phyloP scores from a whole-genome alignment of 2,797 vertebrate genomes.

The Triplophysa bombifrons region DNA sequence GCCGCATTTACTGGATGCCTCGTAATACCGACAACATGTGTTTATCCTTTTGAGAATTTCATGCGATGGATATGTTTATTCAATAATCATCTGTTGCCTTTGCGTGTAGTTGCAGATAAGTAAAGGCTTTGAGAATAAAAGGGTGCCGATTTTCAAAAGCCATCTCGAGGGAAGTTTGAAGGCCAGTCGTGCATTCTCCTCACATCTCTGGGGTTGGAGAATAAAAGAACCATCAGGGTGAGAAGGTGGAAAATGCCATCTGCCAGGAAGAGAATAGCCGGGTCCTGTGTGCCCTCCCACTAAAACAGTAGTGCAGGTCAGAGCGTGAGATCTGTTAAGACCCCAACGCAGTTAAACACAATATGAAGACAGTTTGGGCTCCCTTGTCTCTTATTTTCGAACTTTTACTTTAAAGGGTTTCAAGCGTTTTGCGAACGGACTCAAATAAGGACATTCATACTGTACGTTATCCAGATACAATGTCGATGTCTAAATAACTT shows the following conservation, averaged over 20 bases:
- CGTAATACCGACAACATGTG: slow-evolving; percentile 34
- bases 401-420: background rate
- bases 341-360: background rate
- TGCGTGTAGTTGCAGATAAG: slow-evolving; percentile 63
- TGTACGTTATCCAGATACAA: background rate
- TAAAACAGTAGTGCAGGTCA: slow-evolving; percentile 12
- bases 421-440: too few species aligned
- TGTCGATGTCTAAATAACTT: background rate
- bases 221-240: slow-evolving; percentile 52
- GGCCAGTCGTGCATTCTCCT: slow-evolving; percentile 27
- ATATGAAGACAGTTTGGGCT: slow-evolving; percentile 1
- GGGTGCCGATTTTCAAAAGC: slow-evolving; percentile 32
- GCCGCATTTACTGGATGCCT: slow-evolving; percentile 42
- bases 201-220: slow-evolving; percentile 27
- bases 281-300: slow-evolving; percentile 36
- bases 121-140: slow-evolving; percentile 47
- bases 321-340: slow-evolving; percentile 26
- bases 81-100: slow-evolving; percentile 56
- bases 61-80: slow-evolving; percentile 61
- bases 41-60: slow-evolving; percentile 48
- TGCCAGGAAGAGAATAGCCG: slow-evolving; percentile 46
- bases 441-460: too few species aligned
- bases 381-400: background rate
- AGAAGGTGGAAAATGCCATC: slow-evolving; percentile 49
- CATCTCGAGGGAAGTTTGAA: slow-evolving; percentile 26